Conservation (phyloP, 2,888 invertebrate species). For the Meandrusa payeni region DNA sequence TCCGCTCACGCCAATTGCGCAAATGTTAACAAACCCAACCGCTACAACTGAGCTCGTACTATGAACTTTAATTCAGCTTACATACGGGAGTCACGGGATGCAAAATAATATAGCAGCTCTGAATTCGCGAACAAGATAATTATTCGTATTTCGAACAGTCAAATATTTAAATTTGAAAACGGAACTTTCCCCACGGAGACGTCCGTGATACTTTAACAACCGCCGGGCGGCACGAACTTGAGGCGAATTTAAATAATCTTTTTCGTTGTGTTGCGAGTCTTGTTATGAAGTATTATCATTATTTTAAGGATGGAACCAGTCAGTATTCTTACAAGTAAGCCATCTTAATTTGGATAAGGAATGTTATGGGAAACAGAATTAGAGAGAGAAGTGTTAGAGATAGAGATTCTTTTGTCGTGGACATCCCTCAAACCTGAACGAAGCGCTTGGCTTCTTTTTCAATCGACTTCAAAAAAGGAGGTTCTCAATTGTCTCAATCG, state of each 20-base stretch:
- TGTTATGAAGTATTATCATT: not conserved
- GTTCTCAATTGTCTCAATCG: too few species aligned
- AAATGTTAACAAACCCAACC: conserved; percentile 32
- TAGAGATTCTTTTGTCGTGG: too few species aligned
- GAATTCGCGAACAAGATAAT: conserved; percentile 62
- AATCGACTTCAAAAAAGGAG: too few species aligned
- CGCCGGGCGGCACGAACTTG: conserved; percentile 25
- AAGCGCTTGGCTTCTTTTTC: too few species aligned
- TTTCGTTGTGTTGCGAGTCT: conserved; percentile 3
- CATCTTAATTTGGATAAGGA: too few species aligned
- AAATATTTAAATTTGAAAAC: conserved; percentile 63
- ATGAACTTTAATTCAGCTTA: not conserved
- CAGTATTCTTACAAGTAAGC: too few species aligned
- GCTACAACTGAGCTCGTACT: not conserved
- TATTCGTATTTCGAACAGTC: conserved; percentile 64
- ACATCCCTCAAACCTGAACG: too few species aligned
- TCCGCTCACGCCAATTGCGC: conserved; percentile 40
- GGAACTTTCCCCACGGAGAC: conserved; percentile 53
- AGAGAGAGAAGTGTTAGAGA: too few species aligned
- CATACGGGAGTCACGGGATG: conserved; percentile 29
- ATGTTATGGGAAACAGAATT: too few species aligned
- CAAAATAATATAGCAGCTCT: conserved; percentile 31
- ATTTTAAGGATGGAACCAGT: too few species aligned
- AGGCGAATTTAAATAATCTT: conserved; percentile 22
- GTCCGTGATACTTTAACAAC: conserved; percentile 44